Evolutionary conservation across 2,888 invertebrate genomes (phyloP), one percentile per base, ranked within the genome.

Genomic region (Ctenicera cuprea): DNA sequence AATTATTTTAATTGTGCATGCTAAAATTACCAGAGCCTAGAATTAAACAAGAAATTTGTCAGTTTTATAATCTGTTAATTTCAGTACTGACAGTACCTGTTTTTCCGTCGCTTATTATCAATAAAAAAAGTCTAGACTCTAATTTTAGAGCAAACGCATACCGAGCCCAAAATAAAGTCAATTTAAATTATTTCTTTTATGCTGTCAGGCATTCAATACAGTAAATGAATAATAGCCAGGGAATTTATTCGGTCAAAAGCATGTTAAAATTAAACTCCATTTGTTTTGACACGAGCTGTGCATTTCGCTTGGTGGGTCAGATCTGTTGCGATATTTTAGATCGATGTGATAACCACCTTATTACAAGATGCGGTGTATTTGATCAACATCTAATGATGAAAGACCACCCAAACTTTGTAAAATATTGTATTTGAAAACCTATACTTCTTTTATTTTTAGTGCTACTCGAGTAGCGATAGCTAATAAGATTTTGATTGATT

Each of bases 381-480:
- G 71, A 75, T 78, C 73, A 67, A 43, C 57, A 38, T 75, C 54
- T 62, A 63, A 63, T 68, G 75, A 78, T 59, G 76, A 70, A 75
- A 71, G 78, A 78, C 78, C 78, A 78, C 78, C 78, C 78, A 78
- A 73, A 73, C 62, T 33, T 65, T 48, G 71, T 73, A 76, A 78
- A 78, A 73, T 76, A 78, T 73, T 70, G 64, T 74, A 68, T 71
- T 67, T 63, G 59, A 70, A 74, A 70, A 52, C 26, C 41, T 52
- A 50, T 54, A 30, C 41, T 70, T 70, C 63, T 66, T 74, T 74
- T 74, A 71, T 70, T 71, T 65, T 64, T 61, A 50, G 38, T 59
- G 73, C 69, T 73, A 73, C 69, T 65, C 69, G 69, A 70, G 73
- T 70, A 73, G 73, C 73, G 50, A 65, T 50, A 26, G 45, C 33